Evolutionary conservation across 2,888 invertebrate genomes (phyloP).

Genomic region (Agrochola litura): DNA sequence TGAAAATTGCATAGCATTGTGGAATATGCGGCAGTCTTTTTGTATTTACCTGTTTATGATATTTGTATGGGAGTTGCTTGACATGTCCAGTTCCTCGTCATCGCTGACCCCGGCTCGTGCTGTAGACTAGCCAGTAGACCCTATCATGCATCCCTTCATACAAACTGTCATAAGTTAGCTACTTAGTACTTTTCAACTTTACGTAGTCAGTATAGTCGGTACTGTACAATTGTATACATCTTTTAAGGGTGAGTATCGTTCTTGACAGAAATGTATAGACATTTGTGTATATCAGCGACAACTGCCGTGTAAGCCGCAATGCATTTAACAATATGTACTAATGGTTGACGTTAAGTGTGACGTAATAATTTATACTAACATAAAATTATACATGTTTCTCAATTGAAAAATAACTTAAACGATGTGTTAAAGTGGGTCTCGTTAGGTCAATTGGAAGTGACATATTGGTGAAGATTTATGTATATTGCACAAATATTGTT

Average conservation of each 20-base stretch:
- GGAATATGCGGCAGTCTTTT: constrained; percentile 89
- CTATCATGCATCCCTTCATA: constrained; percentile 84
- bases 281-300: constrained; percentile 64
- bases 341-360: constrained; percentile 81
- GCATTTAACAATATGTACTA: constrained; percentile 86
- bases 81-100: constrained; percentile 76
- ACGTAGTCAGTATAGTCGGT: constrained; percentile 52
- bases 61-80: constrained; percentile 79
- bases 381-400: constrained; percentile 61
- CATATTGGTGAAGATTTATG: constrained; percentile 78
- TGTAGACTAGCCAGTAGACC: constrained; percentile 83
- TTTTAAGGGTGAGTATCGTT: constrained; percentile 51
- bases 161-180: constrained; percentile 71
- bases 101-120: constrained; percentile 77
- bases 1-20: constrained; percentile 89
- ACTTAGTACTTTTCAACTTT: constrained; percentile 54
- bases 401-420: constrained; percentile 65
- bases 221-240: constrained; percentile 33
- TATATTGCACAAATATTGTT: constrained; percentile 74
- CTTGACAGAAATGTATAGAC: constrained; percentile 39
- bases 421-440: constrained; percentile 67
- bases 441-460: constrained; percentile 80
- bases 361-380: constrained; percentile 59
- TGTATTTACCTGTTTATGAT: constrained; percentile 72
- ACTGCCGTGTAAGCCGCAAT: constrained; percentile 88